Evolutionary conservation across 1,140 invertebrate genomes (phyloP), one percentile per base, ranked within the genome.

Genomic region (Philopotamus ludificatus): DNA sequence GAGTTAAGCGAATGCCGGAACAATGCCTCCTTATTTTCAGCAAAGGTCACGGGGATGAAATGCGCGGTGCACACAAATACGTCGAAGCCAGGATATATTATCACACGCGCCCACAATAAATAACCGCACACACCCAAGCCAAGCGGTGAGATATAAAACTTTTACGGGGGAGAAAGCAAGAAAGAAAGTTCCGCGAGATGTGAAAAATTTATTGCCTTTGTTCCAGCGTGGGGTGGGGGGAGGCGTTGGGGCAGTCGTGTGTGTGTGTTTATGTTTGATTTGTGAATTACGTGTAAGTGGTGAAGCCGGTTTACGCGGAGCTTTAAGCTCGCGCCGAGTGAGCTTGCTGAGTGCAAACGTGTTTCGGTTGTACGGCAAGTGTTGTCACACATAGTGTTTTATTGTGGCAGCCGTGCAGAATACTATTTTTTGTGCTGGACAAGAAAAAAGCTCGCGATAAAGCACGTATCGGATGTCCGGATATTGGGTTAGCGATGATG

Each of bases 141-240:
- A 41, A 65, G 68, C 59, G 65, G 65, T 34, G 68, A 65, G 64
- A 57, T 59, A 59, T 70, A 62, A 67, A 67, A 67, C 34, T 70
- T 67, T 66, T 53, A 47, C 61, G 65, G 54, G 55, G 26, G 28
- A 44, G 54, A 60, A 60, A 60, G 42, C 50, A 55, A 58, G 64
- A 70, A 63, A 63, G 66, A 70, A 70, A 67, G 62, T 65, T 70
- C 54, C 53, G n/a, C 58, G 65, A 62, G 66, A 67, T 67, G 68
- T 70, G 68, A 70, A 70, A 67, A 70, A 70, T 70, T 70, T 70
- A 70, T 70, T 65, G 68, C 68, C 63, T 67, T 70, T 70, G 68
- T 70, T 70, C 68, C 64, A 18, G 57, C 51, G 42, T 8, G 26
- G 20, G 51, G 45, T 34, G 47, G 44, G 49, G 21, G 39, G 41